Percentiles rank a stretch among this genome's conserved stretches.
These are phyloP conservation scores for Cotesia congregata DNA, from an alignment of 2,888 invertebrate genomes.

Conservation along the genomic window DNA sequence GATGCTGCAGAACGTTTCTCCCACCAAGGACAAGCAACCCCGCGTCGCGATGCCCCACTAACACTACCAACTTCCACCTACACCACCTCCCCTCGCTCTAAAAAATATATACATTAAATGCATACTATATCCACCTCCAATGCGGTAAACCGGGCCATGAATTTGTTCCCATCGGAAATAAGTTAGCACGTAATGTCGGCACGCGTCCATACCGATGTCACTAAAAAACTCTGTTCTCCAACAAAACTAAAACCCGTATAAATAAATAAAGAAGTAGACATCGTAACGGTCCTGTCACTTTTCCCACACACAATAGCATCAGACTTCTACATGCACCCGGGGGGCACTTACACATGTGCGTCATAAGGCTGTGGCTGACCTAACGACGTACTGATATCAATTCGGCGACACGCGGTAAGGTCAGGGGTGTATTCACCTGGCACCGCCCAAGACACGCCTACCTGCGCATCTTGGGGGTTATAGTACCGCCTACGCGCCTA, in stretches of 20 bases:
- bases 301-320: not conserved
- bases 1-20: slow-evolving; percentile 3
- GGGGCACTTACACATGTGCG: slow-evolving; percentile 6
- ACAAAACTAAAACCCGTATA: not conserved
- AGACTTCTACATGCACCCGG: not conserved
- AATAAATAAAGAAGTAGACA: not conserved
- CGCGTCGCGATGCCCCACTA: not conserved
- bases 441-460: slow-evolving; percentile 70
- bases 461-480: slow-evolving; percentile 61
- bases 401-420: slow-evolving; percentile 59
- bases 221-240: slow-evolving; percentile 1
- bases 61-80: not conserved
- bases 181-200: slow-evolving; percentile 39
- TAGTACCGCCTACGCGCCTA: slow-evolving; percentile 65
- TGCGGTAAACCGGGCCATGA: slow-evolving; percentile 45
- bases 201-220: slow-evolving; percentile 27
- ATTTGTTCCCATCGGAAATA: slow-evolving; percentile 45
- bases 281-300: not conserved
- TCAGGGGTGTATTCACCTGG: slow-evolving; percentile 66
- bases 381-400: slow-evolving; percentile 48
- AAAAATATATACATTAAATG: not conserved
- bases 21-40: slow-evolving; percentile 12
- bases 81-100: not conserved
- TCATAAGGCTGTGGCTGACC: slow-evolving; percentile 17
- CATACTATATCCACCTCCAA: slow-evolving; percentile 1